Evolutionary conservation across 2,113 vertebrate genomes (phyloP), one percentile per base, ranked within the genome.

Genomic region (Pyxicephalus adspersus): DNA sequence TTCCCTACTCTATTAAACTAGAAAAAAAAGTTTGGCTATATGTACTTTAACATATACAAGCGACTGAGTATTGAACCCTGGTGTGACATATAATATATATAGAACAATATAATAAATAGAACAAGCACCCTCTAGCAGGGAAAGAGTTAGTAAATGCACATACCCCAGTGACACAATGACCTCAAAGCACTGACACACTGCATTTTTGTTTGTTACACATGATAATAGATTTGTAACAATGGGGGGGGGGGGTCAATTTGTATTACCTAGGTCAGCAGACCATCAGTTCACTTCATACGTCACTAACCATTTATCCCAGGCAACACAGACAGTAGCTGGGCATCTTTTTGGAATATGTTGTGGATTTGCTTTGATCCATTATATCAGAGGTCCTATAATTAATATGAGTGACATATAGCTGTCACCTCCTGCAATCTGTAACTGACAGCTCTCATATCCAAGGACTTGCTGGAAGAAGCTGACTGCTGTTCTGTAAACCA

Each of bases 381-480:
- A 5, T 25, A 54, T 71, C 19, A 16, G 31, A 45, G 57, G 29
- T 26, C n/a, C 16, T 5, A 4, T 34, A 5, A 20, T 1, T 31
- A 65, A 20, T 2, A 34, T 18, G n/a, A 20, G 19, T 34, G 64
- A 34, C 64, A 65, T 1, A 31, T 26, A 31, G 16, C 16, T 64
- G 63, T 31, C 63, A 64, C 18, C 15, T 15, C 26, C 18, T 52
- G 23, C 2, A 54, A 25, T 38, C 19, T 7, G 9, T 4, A 31
- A 58, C 9, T 20, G 34, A 45, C 73, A 29, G 8, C 57, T 26
- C 22, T 8, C 18, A 13, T 26, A 13, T 26, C 22, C 57, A 16
- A 76, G 63, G 58, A 76, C 20, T 58, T 76, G 63, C 74, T 25
- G 34, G 58, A 76, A 50, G 38, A 9, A 64, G 74, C 20, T 50